Percentiles rank a stretch among this genome's conserved stretches.
These are phyloP conservation scores for Thripadectes ignobilis DNA, from an alignment of 2,797 vertebrate genomes.

Conservation along the genomic window DNA sequence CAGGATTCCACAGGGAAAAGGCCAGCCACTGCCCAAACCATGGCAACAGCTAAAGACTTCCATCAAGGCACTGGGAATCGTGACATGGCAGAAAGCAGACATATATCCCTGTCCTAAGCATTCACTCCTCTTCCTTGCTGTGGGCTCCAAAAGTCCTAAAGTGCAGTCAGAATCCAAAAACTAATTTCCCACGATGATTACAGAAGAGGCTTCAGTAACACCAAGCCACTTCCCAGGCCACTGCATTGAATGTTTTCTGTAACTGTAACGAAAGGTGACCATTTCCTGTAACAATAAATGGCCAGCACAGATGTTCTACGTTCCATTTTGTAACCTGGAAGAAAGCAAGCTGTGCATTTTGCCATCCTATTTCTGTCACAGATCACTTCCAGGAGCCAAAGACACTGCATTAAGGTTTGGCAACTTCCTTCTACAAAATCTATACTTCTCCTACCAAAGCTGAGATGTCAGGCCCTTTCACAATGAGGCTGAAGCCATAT, in stretches of 20 bases:
- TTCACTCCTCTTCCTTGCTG: neutral
- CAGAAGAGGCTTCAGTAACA: neutral
- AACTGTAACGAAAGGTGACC: neutral
- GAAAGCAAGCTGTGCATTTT: neutral
- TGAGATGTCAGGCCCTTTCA: neutral
- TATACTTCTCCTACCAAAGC: neutral
- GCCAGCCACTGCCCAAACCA: neutral
- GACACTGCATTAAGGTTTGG: neutral
- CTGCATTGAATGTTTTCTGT: neutral
- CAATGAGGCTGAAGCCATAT: slow-evolving; percentile 16
- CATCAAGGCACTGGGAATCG: neutral
- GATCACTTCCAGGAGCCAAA: neutral
- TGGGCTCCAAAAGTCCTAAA: neutral
- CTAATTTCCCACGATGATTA: neutral
- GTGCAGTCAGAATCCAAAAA: neutral
- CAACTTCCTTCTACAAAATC: neutral
- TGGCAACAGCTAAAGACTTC: neutral
- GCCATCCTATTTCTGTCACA: neutral
- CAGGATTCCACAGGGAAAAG: neutral
- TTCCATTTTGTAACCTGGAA: neutral
- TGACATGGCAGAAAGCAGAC: neutral
- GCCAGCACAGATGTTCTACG: neutral
- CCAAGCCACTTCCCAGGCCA: neutral
- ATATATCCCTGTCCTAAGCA: neutral
- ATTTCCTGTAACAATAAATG: neutral